Percentiles rank a stretch among this genome's conserved stretches.
These are phyloP conservation scores for Sitodiplosis mosellana DNA, from an alignment of 1,140 invertebrate species.

Conservation along the genomic window DNA sequence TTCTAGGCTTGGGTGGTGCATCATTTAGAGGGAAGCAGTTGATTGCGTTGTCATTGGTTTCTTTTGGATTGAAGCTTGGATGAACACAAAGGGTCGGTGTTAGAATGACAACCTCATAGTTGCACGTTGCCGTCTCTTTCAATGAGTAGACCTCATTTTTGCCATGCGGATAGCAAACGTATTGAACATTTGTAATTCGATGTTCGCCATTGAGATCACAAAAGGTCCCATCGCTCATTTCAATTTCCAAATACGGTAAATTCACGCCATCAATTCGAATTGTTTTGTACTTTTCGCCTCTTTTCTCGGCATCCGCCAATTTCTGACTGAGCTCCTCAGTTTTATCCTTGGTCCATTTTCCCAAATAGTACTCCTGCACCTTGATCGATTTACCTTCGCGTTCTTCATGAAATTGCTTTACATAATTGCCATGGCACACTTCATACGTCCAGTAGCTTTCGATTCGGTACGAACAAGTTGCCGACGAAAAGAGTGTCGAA, in stretches of 20 bases:
- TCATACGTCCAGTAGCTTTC: conserved; percentile 97
- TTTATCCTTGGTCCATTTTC: conserved; percentile 46
- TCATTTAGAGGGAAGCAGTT: conserved; percentile 53
- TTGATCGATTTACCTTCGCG: conserved; percentile 41
- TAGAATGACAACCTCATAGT: conserved; percentile 80
- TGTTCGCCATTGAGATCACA: conserved; percentile 80
- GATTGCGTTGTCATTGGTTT: conserved; percentile 61
- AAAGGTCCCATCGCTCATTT: conserved; percentile 62
- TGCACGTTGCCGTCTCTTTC: conserved; percentile 84
- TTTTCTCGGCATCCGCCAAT: conserved; percentile 27
- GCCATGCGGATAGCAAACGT: conserved; percentile 69
- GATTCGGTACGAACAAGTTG: conserved; percentile 66
- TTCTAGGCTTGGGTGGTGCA: conserved; percentile 48
- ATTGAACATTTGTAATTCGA: conserved; percentile 57
- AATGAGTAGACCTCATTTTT: conserved; percentile 84
- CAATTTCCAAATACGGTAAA: conserved; percentile 66
- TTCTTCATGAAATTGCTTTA: conserved; percentile 90
- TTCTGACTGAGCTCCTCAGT: conserved; percentile 31
- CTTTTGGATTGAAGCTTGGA: conserved; percentile 72
- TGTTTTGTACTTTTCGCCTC: conserved; percentile 27
- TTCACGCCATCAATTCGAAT: conserved; percentile 72
- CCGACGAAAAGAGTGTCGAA: conserved; percentile 50
- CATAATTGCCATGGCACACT: conserved; percentile 78
- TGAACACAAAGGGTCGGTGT: conserved; percentile 72
- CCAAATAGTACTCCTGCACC: conserved; percentile 56